phyloP scores from a whole-genome alignment of 2,113 vertebrate species.

The Protobothrops flavoviridis region DNA sequence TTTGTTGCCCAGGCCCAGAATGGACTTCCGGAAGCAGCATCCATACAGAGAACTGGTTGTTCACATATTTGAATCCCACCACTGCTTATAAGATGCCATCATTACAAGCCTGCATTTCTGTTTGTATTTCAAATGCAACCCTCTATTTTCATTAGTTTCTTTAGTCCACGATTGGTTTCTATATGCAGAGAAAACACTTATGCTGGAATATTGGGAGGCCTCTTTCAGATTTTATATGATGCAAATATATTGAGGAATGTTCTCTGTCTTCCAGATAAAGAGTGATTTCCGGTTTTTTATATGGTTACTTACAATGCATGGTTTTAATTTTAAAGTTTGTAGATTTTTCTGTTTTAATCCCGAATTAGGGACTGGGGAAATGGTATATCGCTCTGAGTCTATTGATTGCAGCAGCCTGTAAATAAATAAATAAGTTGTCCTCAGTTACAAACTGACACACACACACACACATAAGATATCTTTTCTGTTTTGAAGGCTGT shows the following conservation, averaged over 20 bases:
- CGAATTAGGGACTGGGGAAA: background rate
- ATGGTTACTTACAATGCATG: slow-evolving; percentile 15
- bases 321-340: background rate
- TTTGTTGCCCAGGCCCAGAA: too few species aligned
- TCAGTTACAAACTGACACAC: background rate
- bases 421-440: background rate
- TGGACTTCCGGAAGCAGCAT: too few species aligned
- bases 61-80: too few species aligned
- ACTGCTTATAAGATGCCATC: background rate
- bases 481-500: slow-evolving; percentile 17
- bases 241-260: slow-evolving; percentile 14
- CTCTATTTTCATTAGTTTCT: background rate
- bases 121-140: background rate
- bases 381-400: background rate
- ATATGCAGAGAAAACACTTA: slow-evolving; percentile 51
- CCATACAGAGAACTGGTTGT: too few species aligned
- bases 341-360: background rate
- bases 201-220: slow-evolving; percentile 47
- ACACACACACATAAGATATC: background rate
- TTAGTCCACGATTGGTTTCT: slow-evolving; percentile 29
- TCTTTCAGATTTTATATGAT: slow-evolving; percentile 59
- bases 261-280: slow-evolving; percentile 40
- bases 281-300: slow-evolving; percentile 14
- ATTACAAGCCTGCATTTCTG: slow-evolving; percentile 1
- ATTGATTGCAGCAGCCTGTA: background rate